Evolutionary conservation across 2,797 vertebrate genomes (phyloP).

Genomic region (Pogoniulus pusillus): DNA sequence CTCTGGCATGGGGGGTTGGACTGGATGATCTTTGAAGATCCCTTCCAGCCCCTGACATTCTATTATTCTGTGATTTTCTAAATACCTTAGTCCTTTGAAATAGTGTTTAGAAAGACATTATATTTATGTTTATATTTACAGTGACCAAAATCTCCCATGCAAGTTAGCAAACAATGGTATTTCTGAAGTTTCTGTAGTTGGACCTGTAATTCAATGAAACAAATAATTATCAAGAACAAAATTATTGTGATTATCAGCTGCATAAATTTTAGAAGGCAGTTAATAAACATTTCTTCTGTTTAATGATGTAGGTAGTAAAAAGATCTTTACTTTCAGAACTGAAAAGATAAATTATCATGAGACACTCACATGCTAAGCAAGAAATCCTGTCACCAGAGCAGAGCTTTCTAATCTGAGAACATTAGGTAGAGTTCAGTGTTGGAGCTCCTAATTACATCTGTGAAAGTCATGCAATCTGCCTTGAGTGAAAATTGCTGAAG

Average conservation of each 20-base stretch:
- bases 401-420: neutral
- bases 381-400: neutral
- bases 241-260: neutral
- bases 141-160: neutral
- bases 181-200: neutral
- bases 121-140: neutral
- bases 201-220: neutral
- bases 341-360: neutral
- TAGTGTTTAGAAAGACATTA: neutral
- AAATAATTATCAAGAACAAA: neutral
- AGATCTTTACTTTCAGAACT: neutral
- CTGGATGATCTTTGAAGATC: no score
- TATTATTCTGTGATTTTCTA: neutral
- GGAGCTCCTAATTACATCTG: neutral
- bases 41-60: no score
- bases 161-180: neutral
- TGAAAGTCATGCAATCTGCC: neutral
- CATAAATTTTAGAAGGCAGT: neutral
- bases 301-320: neutral
- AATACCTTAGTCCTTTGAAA: neutral
- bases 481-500: neutral
- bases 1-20: no score
- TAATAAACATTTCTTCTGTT: neutral
- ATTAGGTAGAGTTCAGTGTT: neutral
- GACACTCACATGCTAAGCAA: neutral